Base-by-base conservation (phyloP, 2,113 vertebrate genomes). In the human (Homo sapiens) region DNA sequence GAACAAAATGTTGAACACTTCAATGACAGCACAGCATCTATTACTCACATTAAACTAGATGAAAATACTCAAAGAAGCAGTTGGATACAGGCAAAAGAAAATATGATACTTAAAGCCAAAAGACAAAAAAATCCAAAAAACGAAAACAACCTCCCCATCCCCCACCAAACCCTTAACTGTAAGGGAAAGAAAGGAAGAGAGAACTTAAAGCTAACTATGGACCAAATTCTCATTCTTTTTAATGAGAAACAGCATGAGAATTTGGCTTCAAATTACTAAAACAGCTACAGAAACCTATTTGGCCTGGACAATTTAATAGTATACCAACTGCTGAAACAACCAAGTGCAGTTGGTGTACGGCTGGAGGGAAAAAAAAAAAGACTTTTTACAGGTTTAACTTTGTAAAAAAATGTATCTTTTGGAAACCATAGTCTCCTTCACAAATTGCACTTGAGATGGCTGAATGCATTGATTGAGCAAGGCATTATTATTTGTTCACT, bases 61-160 rank as follows among this genome's bases (percentile, higher is more conserved):
- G 89, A 96, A 97, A 96, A 96, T 8, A 90, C 92, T 96, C 92
- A 95, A 92, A 83, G 95, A 92, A 98, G 97, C 61, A 98, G 98
- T 43, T 97, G 94, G 90, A 96, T 97, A 94, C 96, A 97, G 85
- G 97, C 94, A 98, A 94, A 94, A 95, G 80, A 89, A 92, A 97
- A 84, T 92, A 40, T 27, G 89, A 93, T 96, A 95, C 0, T 93
- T 66, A 23, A 83, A 40, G 87, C 40, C 22, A 20, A 83, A 93
- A 27, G 52, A 59, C 40, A 85, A 40, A 87, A 68, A 90, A 81
- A 73, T 5, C 32, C 22, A 14, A 68, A 81, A 61, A 25, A 13
- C 20, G 25, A 38, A 92, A 72, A 76, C 27, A 32, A 48, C 8
- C 75, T 27, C 43, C 59, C 48, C 66, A 68, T 68, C 30, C 32